These are phyloP conservation scores for Lophochroa leadbeateri DNA, from an alignment of 2,113 vertebrate species.

Conservation along the genomic window DNA sequence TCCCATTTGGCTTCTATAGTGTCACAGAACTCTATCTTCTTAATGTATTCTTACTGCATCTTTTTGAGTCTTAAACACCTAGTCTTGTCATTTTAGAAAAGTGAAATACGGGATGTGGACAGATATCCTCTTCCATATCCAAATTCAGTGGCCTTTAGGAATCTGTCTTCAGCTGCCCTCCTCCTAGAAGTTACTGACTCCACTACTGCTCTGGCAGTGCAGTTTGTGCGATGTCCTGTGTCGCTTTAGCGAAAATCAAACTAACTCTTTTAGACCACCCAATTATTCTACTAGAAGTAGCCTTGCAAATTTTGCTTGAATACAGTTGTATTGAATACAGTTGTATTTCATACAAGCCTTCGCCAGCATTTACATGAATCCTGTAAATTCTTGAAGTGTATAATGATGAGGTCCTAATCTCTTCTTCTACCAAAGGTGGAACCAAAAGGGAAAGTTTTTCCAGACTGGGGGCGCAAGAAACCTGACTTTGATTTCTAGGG, in stretches of 20 bases:
- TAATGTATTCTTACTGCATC: not conserved
- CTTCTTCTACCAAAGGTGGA: not conserved
- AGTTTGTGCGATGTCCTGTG: not conserved
- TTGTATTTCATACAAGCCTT: not conserved
- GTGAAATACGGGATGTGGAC: not conserved
- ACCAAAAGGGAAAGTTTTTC: not conserved
- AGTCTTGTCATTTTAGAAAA: not conserved
- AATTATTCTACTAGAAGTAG: not conserved
- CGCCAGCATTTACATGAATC: not conserved
- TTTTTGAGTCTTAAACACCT: not conserved
- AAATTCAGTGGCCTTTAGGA: not conserved
- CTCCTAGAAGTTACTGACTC: not conserved
- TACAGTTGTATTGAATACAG: not conserved
- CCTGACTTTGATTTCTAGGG: not conserved
- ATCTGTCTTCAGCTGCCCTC: not conserved
- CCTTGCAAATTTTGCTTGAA: constrained; percentile 25
- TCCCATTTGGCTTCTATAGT: not conserved
- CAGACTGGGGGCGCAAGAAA: not conserved
- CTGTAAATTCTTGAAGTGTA: not conserved
- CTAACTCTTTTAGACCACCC: not conserved
- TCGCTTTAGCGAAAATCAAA: not conserved
- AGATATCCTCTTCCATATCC: not conserved
- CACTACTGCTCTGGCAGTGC: not conserved
- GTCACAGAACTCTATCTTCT: not conserved
- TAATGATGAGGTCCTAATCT: not conserved